A percentile compares a stretch with the other conserved stretches of the same genome.
Evolutionary conservation across 1,140 invertebrate genomes (phyloP).

Genomic region (Heliconius himera): DNA sequence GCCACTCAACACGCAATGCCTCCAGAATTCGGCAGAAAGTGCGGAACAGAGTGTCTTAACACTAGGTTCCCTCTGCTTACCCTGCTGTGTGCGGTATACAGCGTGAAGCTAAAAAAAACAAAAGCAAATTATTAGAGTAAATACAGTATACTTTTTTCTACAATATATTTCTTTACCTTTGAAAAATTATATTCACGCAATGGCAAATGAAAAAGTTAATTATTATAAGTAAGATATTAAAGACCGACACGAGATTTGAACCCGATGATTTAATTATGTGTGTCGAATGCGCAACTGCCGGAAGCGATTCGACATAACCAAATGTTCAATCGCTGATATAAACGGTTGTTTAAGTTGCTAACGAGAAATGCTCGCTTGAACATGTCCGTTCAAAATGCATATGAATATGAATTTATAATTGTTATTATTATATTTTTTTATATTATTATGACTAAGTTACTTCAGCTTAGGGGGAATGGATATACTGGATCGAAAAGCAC

Average conservation of each 20-base stretch:
- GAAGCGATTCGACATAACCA: conserved; percentile 40
- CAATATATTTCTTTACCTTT: neutral
- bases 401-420: neutral
- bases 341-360: conserved; percentile 38
- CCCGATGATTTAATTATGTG: conserved; percentile 39
- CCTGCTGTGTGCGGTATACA: too few relatives aligned
- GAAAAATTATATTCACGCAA: neutral
- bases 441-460: neutral
- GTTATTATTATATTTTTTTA: neutral
- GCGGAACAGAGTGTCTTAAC: too few relatives aligned
- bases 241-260: conserved; percentile 26
- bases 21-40: too few relatives aligned
- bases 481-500: too few relatives aligned
- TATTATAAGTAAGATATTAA: conserved; percentile 32
- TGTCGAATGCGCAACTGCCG: conserved; percentile 42
- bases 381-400: conserved; percentile 6
- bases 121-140: too few relatives aligned
- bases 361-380: conserved; percentile 12
- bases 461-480: neutral
- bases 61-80: too few relatives aligned
- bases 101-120: too few relatives aligned
- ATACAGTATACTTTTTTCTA: neutral
- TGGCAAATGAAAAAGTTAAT: conserved; percentile 3
- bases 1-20: too few relatives aligned
- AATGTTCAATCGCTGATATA: conserved; percentile 35